phyloP scores from a whole-genome alignment of 92 coral and sea anemone species.

The Scolanthus callimorphus region DNA sequence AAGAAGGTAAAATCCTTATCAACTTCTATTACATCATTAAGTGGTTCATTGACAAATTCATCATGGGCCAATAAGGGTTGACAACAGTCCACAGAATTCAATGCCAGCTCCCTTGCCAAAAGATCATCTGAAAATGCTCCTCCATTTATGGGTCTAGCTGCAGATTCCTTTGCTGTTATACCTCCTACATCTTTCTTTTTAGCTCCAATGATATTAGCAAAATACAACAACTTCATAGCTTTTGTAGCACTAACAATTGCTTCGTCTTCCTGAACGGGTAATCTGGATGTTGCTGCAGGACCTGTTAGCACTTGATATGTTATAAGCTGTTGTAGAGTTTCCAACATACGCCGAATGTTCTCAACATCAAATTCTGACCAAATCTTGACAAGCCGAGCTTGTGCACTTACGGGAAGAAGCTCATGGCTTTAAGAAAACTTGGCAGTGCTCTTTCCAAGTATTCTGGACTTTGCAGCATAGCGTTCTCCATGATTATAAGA shows the following conservation, averaged over 20 bases:
- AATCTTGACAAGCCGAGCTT: conserved; percentile 65
- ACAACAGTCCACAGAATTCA: conserved; percentile 52
- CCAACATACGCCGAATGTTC: conserved; percentile 74
- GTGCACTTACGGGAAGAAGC: conserved; percentile 62
- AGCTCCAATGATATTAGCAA: conserved; percentile 78
- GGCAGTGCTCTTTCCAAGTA: conserved; percentile 90
- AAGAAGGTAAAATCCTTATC: conserved; percentile 76
- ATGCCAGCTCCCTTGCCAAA: conserved; percentile 48
- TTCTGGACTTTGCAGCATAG: conserved; percentile 92
- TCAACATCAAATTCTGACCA: conserved; percentile 72
- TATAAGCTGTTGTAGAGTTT: conserved; percentile 84
- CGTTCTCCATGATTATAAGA: conserved; percentile 82
- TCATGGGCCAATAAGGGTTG: conserved; percentile 55
- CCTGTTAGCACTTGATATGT: conserved; percentile 94
- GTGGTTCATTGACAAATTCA: conserved; percentile 81
- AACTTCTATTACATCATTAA: conserved; percentile 80
- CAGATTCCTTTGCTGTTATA: conserved; percentile 13
- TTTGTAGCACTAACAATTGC: conserved; percentile 80
- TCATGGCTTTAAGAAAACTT: conserved; percentile 76
- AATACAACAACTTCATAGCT: conserved; percentile 73
- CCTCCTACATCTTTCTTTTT: conserved; percentile 40
- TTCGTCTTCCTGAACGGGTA: conserved; percentile 82
- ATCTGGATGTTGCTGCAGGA: conserved; percentile 45
- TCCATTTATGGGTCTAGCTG: conserved; percentile 3
- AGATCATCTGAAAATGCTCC: conserved; percentile 40